Evolutionary conservation across 2,797 vertebrate genomes (phyloP), one percentile per base, ranked within the genome.

Genomic region (Telmatherina bonti): DNA sequence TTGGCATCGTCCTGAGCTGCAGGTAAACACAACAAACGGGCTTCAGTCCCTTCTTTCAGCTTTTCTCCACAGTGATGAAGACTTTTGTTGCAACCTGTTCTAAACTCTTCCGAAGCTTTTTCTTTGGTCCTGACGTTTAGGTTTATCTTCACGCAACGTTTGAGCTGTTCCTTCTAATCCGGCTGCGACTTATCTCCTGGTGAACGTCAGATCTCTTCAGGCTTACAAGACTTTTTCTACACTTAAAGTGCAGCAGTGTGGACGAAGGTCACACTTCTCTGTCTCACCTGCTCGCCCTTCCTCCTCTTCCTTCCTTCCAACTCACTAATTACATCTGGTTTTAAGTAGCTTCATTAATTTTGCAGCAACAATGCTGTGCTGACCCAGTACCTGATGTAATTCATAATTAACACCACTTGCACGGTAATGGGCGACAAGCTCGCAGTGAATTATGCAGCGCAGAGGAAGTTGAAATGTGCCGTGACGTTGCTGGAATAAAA

Each of bases 261-360:
- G 70, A 65, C 62, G 30, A 61, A 78, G 68, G 30, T 73, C 76
- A 70, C 18, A 22, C 35, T 22, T 74, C 61, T 6, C 52, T 53
- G 22, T 3, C 11, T 10, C 61, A 47, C 6, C 36, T 53, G 1
- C 49, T 22, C 4, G 49, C 62, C 20, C 65, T 41, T 51, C 12
- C 43, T 24, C n/a, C n/a, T n/a, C n/a, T n/a, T n/a, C n/a, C n/a
- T n/a, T n/a, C n/a, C n/a, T n/a, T 43, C 38, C 26, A 62, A 55
- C 66, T 67, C 72, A 35, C 84, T 74, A 85, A 85, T 85, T 72
- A 82, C 76, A 64, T 79, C 66, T 58, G 62, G 49, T 66, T 83
- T 78, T 74, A 82, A 85, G 74, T 24, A 62, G 76, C 74, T 74
- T 80, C 78, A 77, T 83, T 87, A 80, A 80, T 85, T 78, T 70